Percentiles rank a stretch among this genome's conserved stretches.
Evolutionary conservation across 2,888 invertebrate species (phyloP).

Genomic region (Idaea dimidiata): DNA sequence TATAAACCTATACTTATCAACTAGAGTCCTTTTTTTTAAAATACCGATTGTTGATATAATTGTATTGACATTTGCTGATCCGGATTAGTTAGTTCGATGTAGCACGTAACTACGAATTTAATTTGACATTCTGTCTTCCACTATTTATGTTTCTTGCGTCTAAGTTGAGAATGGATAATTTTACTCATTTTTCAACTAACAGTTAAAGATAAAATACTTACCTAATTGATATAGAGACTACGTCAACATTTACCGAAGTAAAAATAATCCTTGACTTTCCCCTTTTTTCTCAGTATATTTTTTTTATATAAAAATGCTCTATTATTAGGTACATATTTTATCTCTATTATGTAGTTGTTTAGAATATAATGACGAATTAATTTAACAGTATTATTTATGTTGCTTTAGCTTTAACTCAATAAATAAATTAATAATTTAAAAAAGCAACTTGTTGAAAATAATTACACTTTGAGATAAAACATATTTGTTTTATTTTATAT

Average conservation of each 20-base stretch:
- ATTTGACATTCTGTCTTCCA: neutral
- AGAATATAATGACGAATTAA: neutral
- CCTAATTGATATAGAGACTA: neutral
- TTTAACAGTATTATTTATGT: constrained; percentile 27
- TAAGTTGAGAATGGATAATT: neutral
- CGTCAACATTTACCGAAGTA: neutral
- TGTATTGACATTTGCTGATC: no score
- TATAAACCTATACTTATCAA: no score
- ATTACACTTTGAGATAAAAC: constrained; percentile 36
- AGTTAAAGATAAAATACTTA: neutral
- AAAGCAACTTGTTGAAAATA: constrained; percentile 29
- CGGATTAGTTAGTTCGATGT: no score
- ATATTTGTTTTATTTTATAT: constrained; percentile 1
- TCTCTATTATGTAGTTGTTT: neutral
- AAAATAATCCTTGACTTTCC: neutral
- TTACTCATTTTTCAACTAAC: neutral
- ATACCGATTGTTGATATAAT: no score
- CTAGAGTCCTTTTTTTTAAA: no score
- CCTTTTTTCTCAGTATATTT: no score
- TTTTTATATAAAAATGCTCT: neutral
- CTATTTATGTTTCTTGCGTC: neutral
- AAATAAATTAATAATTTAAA: constrained; percentile 28
- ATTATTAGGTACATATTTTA: neutral
- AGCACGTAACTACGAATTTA: neutral
- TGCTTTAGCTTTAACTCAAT: constrained; percentile 20